phyloP scores from a whole-genome alignment of 2,113 vertebrate genomes.

The Cebus imitator region DNA sequence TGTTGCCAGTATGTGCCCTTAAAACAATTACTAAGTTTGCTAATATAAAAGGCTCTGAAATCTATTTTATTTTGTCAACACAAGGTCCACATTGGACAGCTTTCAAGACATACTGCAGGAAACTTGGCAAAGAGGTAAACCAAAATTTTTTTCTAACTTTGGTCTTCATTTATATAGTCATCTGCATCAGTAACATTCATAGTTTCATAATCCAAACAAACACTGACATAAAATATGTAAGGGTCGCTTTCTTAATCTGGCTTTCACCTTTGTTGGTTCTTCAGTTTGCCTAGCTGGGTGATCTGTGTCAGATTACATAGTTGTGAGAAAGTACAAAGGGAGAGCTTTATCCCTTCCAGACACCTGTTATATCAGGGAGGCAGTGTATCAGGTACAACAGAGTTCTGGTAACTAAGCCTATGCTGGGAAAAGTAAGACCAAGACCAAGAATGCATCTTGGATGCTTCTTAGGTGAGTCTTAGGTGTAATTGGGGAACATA shows the following conservation, averaged over 20 bases:
- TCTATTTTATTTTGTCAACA: conserved; percentile 16
- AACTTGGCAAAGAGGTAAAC: background rate
- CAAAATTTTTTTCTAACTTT: background rate
- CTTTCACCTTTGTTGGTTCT: background rate
- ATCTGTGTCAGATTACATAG: background rate
- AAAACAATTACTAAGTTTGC: conserved; percentile 1
- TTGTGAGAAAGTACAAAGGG: background rate
- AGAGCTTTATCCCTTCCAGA: background rate
- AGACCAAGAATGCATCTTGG: background rate
- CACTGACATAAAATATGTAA: background rate
- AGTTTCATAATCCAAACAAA: background rate
- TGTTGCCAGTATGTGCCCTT: background rate
- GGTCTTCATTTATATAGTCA: background rate
- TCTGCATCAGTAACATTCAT: background rate
- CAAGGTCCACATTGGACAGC: background rate
- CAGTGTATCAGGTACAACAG: background rate
- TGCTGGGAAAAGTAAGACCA: too few relatives aligned
- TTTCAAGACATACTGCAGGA: background rate
- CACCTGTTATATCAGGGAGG: background rate
- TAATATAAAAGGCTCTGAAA: background rate
- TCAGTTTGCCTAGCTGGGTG: background rate
- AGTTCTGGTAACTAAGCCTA: background rate
- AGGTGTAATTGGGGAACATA: background rate
- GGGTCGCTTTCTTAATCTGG: background rate
- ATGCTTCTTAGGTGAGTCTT: background rate